Percentiles rank a stretch among this genome's conserved stretches.
Evolutionary conservation across 30 jellyfish, hydroid and myxozoan species (phyloP).

Genomic region (Nemopilema nomurai): DNA sequence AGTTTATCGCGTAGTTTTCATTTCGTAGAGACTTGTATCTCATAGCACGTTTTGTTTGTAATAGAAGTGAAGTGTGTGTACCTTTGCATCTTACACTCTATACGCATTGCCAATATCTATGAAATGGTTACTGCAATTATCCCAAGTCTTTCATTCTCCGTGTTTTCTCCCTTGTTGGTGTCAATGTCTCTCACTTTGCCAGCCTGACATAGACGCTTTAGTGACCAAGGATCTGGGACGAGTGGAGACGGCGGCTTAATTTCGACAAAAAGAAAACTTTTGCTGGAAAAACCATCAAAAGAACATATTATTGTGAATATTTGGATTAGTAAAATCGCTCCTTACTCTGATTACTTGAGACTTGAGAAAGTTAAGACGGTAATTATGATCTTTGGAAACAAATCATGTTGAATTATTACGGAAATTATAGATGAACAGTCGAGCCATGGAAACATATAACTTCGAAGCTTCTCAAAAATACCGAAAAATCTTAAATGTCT

Average conservation of each 20-base stretch:
- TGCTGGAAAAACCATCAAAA: too few species aligned
- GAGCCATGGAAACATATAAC: too few species aligned
- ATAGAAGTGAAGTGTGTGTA: constrained; percentile 10
- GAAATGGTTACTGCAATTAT: constrained; percentile 11
- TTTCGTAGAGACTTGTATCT: background rate
- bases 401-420: too few species aligned
- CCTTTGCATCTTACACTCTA: constrained; percentile 31
- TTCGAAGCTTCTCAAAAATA: too few species aligned
- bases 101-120: constrained; percentile 12
- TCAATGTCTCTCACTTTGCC: background rate
- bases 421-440: too few species aligned
- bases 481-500: too few species aligned
- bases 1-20: background rate
- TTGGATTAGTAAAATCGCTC: too few species aligned
- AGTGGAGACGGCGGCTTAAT: too few species aligned
- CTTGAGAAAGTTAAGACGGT: background rate
- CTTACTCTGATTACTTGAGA: background rate
- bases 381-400: background rate
- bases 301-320: too few species aligned
- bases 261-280: too few species aligned
- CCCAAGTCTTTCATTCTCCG: background rate
- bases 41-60: background rate
- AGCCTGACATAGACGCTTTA: background rate
- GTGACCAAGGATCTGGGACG: too few species aligned
- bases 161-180: background rate